phyloP scores from a whole-genome alignment of 2,888 invertebrate species.

The Piscicola geometra region DNA sequence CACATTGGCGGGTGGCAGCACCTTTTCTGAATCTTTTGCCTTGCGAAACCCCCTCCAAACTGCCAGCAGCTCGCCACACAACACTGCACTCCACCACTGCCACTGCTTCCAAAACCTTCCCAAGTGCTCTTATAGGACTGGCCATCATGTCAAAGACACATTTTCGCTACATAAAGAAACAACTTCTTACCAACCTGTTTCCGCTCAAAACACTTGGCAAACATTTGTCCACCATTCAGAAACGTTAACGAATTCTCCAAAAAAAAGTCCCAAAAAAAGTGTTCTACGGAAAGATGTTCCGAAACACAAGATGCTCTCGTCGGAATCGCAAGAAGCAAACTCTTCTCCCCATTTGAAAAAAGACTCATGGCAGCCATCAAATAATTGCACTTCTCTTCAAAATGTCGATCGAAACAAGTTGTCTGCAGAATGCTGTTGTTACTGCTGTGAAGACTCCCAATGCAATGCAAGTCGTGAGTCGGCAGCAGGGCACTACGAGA shows the following conservation, averaged over 20 bases:
- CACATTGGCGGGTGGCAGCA: background rate
- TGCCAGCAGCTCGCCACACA: background rate
- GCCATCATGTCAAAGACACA: background rate
- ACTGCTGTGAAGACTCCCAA: background rate
- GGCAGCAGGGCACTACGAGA: no score
- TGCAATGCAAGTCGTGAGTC: no score
- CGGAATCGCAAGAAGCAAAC: background rate
- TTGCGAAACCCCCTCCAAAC: slow-evolving; percentile 4
- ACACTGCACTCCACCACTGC: background rate
- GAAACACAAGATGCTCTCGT: background rate
- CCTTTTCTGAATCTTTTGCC: no score
- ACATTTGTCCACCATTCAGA: no score
- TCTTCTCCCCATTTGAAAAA: background rate
- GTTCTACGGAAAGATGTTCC: background rate
- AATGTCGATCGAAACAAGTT: no score
- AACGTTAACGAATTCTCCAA: no score
- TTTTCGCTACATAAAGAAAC: background rate
- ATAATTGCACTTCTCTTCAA: no score
- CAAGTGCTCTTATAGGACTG: background rate
- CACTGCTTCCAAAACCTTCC: background rate
- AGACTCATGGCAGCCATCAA: no score
- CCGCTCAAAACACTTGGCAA: no score
- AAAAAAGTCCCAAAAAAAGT: background rate
- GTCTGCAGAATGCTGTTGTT: background rate
- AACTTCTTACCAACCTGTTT: background rate